Conservation (phyloP, 2,888 invertebrate genomes). For the Leptopilina syphax region DNA sequence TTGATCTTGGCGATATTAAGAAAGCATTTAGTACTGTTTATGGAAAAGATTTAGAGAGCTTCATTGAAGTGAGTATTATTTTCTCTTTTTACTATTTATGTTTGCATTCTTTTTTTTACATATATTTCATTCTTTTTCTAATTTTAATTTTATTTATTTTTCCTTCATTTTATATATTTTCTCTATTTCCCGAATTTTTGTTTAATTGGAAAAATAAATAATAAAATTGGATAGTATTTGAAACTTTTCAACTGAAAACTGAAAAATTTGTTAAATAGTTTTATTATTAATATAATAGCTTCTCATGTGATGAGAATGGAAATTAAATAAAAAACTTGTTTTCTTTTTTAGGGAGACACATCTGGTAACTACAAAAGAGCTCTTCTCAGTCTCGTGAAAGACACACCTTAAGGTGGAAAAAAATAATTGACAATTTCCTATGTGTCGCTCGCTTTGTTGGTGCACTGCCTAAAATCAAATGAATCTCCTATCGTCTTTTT, state of each 20-base stretch:
- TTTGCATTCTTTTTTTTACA: slow-evolving; percentile 1
- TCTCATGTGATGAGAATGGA: too few relatives aligned
- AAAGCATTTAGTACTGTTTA: slow-evolving; percentile 91
- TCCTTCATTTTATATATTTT: too few relatives aligned
- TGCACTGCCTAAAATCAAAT: slow-evolving; percentile 29
- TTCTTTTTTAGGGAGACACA: slow-evolving; percentile 89
- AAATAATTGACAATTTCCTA: slow-evolving; percentile 20
- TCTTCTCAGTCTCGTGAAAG: slow-evolving; percentile 86
- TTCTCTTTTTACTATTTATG: not conserved
- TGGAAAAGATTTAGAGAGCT: slow-evolving; percentile 89
- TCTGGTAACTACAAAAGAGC: slow-evolving; percentile 96
- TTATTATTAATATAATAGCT: too few relatives aligned
- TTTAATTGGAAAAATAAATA: too few relatives aligned
- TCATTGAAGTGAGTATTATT: slow-evolving; percentile 87
- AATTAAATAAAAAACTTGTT: too few relatives aligned
- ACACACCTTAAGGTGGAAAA: slow-evolving; percentile 45
- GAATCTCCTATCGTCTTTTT: slow-evolving; percentile 28
- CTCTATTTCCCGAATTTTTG: too few relatives aligned
- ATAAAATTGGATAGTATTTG: too few relatives aligned
- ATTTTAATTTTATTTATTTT: not conserved
- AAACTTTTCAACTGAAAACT: too few relatives aligned
- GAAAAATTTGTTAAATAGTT: too few relatives aligned
- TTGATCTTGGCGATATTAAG: slow-evolving; percentile 95
- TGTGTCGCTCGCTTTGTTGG: slow-evolving; percentile 20
- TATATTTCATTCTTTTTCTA: not conserved